Evolutionary conservation across 92 coral and sea anemone genomes (phyloP).

Genomic region (Scolanthus callimorphus): DNA sequence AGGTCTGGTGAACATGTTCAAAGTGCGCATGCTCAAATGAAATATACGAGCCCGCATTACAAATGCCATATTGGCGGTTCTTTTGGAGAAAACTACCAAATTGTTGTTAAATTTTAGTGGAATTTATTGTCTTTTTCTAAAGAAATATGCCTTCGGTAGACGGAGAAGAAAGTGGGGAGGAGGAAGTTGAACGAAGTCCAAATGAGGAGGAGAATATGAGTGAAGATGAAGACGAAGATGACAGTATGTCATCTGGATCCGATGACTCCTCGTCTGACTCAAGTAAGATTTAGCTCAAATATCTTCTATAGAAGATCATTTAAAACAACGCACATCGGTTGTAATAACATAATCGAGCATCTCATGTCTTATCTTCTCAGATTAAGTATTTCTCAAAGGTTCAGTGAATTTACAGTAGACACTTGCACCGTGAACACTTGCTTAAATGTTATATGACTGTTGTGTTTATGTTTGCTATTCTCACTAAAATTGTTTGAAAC

Average conservation of each 20-base stretch:
- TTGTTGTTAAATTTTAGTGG: background rate
- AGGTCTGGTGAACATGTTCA: too few relatives aligned
- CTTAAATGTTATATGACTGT: too few relatives aligned
- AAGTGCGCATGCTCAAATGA: conserved; percentile 3
- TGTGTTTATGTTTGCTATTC: too few relatives aligned
- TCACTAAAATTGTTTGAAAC: too few relatives aligned
- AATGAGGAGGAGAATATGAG: conserved; percentile 97
- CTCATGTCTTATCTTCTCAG: too few relatives aligned
- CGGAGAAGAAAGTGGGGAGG: conserved; percentile 99
- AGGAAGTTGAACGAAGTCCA: conserved; percentile 86
- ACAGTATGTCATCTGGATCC: conserved; percentile 79
- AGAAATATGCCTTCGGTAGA: conserved; percentile 80
- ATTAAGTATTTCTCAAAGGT: too few relatives aligned
- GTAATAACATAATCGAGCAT: too few relatives aligned
- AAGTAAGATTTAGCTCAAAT: conserved; percentile 29
- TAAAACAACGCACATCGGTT: too few relatives aligned
- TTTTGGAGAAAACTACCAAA: background rate
- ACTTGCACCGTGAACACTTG: too few relatives aligned
- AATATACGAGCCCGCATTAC: background rate
- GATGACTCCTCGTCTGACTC: conserved; percentile 93
- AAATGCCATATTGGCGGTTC: background rate
- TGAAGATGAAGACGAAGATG: conserved; percentile 97
- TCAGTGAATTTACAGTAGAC: too few relatives aligned
- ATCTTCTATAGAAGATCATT: background rate
- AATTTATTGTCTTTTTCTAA: background rate